Conservation (phyloP, 1,140 invertebrate genomes). For the Caenorhabditis latens region DNA sequence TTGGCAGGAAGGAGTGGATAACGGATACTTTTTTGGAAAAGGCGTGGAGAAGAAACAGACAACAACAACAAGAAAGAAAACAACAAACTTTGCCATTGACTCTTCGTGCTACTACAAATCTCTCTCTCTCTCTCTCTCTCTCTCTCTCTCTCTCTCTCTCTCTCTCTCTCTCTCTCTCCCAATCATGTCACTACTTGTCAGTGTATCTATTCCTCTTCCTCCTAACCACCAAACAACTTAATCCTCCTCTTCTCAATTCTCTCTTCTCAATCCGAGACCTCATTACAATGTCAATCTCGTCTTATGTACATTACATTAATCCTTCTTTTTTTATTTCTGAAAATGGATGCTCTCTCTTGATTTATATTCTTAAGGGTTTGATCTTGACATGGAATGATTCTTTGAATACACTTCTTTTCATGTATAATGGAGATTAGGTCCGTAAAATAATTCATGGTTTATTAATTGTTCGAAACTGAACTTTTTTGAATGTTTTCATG, state of each 20-base stretch:
- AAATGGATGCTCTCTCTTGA: too few species aligned
- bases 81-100: slow-evolving; percentile 21
- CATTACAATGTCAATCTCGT: slow-evolving; percentile 33
- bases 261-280: slow-evolving; percentile 1
- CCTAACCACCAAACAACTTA: slow-evolving; percentile 7
- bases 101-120: background rate
- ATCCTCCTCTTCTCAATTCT: background rate
- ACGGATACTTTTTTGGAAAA: background rate
- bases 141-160: slow-evolving; percentile 11
- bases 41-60: background rate
- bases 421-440: too few species aligned
- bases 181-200: slow-evolving; percentile 26
- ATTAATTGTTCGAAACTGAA: too few species aligned
- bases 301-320: too few species aligned
- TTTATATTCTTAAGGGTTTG: too few species aligned
- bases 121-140: slow-evolving; percentile 23
- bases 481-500: too few species aligned
- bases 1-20: too few species aligned
- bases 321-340: too few species aligned
- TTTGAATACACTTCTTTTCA: too few species aligned
- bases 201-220: background rate
- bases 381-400: too few species aligned
- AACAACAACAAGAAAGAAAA: background rate
- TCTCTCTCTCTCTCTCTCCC: background rate
- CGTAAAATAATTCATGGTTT: too few species aligned